Base-by-base conservation (phyloP, 1,140 invertebrate genomes). In the Musca domestica region DNA sequence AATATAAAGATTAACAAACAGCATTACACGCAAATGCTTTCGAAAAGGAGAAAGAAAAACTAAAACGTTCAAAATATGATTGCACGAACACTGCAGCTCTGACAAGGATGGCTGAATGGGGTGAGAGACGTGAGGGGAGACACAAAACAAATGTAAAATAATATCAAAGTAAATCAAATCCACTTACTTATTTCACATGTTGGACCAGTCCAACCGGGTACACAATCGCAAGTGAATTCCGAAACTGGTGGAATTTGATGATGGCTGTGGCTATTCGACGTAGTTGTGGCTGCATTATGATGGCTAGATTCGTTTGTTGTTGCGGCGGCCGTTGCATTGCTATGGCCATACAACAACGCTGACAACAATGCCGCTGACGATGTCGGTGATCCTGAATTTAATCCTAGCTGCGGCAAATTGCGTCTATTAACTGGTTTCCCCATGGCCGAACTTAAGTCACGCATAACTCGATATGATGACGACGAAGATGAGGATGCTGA, bases 131-230 rank as follows among this genome's bases (percentile, higher is more conserved):
- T 7, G 5, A 22, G 34, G 4, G 34, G 30, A n/a, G 17, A 14
- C 6, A 46, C 22, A 51, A 12, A 66, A 52, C 25, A 19, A 48
- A 3, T 25, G 17, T 5, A 15, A 56, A 63, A 34, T 68, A 30
- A 22, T 48, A 23, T 49, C 20, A 41, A 64, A 56, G 54, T 23
- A 46, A 27, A 58, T 27, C 58, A 30, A 61, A 19, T 30, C 19
- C 54, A 86, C 86, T 87, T 80, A 88, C 87, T 87, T 86, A 82
- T 81, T 71, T 87, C 88, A 82, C 95, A 98, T 68, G 90, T 89
- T 19, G 87, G 82, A 22, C 95, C 95, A 6, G 88, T 87, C 88
- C 93, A 98, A 72, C 95, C 95, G 7, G 90, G 84, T 20, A 88
- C 85, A 84, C 95, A 98, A n/a, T 87, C 86, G 83, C 95, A 98